Conservation (phyloP, 2,888 invertebrate species). For the Sarcophaga caerulescens region DNA sequence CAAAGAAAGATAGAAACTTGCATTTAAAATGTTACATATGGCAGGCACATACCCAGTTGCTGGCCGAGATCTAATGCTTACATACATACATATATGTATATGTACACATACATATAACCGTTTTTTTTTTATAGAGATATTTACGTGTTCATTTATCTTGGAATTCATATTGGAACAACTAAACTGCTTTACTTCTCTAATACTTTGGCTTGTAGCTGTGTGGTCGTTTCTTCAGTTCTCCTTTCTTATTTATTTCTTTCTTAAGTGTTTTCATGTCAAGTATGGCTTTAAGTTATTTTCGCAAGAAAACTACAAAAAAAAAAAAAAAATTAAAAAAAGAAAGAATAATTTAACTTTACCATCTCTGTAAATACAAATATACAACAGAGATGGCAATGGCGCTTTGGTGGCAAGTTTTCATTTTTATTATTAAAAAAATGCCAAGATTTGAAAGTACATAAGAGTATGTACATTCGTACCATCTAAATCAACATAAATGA, state of each 20-base stretch:
- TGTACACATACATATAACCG: background rate
- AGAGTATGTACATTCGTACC: background rate
- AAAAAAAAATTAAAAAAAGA: background rate
- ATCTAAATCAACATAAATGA: background rate
- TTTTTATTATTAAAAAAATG: constrained; percentile 19
- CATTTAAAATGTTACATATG: background rate
- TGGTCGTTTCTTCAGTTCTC: background rate
- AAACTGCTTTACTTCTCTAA: background rate
- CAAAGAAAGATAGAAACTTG: background rate
- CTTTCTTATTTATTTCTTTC: constrained; percentile 14
- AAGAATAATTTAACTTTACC: background rate
- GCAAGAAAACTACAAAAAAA: constrained; percentile 2
- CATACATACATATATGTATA: background rate
- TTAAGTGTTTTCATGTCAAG: constrained; percentile 60
- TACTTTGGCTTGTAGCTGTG: constrained; percentile 11
- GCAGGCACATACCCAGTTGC: background rate
- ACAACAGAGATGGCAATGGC: background rate
- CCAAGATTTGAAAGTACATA: too few species aligned
- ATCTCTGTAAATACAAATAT: background rate
- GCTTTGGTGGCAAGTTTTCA: background rate
- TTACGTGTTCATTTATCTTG: constrained; percentile 27
- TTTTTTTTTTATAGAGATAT: background rate
- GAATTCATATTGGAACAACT: background rate
- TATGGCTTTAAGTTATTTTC: constrained; percentile 49
- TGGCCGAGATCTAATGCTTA: background rate